Conservation (phyloP, 1,140 invertebrate genomes). For the Charaxes varanes region DNA sequence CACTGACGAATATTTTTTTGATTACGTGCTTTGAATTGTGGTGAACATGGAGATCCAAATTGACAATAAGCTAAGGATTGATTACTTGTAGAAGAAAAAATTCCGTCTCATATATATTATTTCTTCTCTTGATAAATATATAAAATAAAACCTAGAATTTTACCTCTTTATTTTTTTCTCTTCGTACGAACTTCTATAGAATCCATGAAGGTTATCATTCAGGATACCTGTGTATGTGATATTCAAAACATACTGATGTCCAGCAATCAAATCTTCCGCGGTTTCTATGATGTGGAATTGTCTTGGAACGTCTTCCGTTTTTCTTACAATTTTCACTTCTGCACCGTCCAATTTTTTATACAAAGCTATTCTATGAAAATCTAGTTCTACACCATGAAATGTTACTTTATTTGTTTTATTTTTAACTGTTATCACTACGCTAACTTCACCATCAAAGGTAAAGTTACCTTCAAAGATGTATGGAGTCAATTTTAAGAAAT, state of each 20-base stretch:
- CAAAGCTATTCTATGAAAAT: slow-evolving; percentile 75
- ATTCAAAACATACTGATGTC: slow-evolving; percentile 78
- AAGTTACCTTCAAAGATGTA: slow-evolving; percentile 84
- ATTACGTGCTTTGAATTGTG: no score
- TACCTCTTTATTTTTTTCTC: slow-evolving; percentile 81
- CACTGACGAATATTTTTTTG: no score
- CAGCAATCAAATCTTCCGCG: slow-evolving; percentile 73
- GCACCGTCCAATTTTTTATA: slow-evolving; percentile 40
- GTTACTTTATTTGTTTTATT: slow-evolving; percentile 82
- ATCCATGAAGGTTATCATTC: slow-evolving; percentile 87
- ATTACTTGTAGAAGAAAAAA: no score
- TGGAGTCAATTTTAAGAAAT: slow-evolving; percentile 81
- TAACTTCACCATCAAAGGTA: slow-evolving; percentile 83
- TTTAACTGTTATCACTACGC: slow-evolving; percentile 79
- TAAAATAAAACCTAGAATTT: no score
- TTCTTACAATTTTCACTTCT: slow-evolving; percentile 43
- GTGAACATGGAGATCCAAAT: no score
- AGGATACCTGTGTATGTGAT: slow-evolving; percentile 83
- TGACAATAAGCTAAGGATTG: no score
- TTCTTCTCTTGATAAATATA: no score
- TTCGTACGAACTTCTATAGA: slow-evolving; percentile 90
- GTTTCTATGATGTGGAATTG: slow-evolving; percentile 85
- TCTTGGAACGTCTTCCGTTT: slow-evolving; percentile 77
- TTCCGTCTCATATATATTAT: no score
- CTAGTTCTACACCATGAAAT: slow-evolving; percentile 83